These are phyloP conservation scores for Phyto melanocephala DNA, from an alignment of 2,888 invertebrate species.

Conservation along the genomic window DNA sequence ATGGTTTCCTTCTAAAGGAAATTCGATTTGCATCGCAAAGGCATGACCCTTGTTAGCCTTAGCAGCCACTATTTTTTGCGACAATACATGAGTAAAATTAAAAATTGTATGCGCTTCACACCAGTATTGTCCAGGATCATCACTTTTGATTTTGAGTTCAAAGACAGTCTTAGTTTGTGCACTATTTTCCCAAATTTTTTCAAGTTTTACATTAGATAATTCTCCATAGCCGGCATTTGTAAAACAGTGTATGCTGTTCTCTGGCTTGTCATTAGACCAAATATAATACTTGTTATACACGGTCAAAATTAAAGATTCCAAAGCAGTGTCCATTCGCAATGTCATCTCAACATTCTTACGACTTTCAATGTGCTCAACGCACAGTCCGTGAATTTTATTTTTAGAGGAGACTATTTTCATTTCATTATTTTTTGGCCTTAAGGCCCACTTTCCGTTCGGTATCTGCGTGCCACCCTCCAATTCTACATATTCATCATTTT, in stretches of 20 bases:
- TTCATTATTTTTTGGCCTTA: slow-evolving; percentile 66
- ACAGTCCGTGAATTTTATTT: slow-evolving; percentile 52
- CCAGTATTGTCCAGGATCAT: slow-evolving; percentile 83
- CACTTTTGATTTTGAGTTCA: slow-evolving; percentile 79
- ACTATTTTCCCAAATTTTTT: slow-evolving; percentile 74
- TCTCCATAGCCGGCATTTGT: slow-evolving; percentile 81
- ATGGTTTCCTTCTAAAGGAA: neutral
- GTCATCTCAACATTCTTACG: slow-evolving; percentile 67
- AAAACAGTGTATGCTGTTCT: slow-evolving; percentile 82
- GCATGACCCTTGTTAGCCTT: slow-evolving; percentile 71
- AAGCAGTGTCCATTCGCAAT: slow-evolving; percentile 66
- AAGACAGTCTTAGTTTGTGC: slow-evolving; percentile 77
- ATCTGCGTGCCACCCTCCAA: slow-evolving; percentile 56
- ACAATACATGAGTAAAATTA: slow-evolving; percentile 80
- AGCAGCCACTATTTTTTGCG: slow-evolving; percentile 80
- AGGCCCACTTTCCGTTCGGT: slow-evolving; percentile 57
- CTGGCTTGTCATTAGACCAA: slow-evolving; percentile 77
- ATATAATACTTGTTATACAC: slow-evolving; percentile 81
- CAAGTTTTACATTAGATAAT: slow-evolving; percentile 79
- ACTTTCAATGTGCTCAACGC: slow-evolving; percentile 59
- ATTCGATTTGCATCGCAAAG: slow-evolving; percentile 73
- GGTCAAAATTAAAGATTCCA: slow-evolving; percentile 77
- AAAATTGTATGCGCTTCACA: slow-evolving; percentile 81
- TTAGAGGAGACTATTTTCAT: slow-evolving; percentile 36
- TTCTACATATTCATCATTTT: slow-evolving; percentile 60